These are phyloP conservation scores for Petrocephalus zakoni DNA, from an alignment of 2,113 vertebrate species.

Conservation along the genomic window DNA sequence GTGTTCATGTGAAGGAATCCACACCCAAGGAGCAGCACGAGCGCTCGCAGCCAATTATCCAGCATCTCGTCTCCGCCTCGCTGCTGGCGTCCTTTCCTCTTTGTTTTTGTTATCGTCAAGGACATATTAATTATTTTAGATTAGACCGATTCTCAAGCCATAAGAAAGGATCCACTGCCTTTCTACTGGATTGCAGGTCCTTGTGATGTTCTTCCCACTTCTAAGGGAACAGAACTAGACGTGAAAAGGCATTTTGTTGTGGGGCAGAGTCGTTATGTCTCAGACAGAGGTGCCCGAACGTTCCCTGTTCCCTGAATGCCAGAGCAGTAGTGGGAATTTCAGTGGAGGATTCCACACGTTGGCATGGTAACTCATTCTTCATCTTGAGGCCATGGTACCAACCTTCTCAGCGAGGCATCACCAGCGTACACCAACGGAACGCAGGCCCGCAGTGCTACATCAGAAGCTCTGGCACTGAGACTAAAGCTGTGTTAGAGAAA, in stretches of 20 bases:
- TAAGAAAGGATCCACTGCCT: conserved; percentile 60
- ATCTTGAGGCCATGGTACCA: background rate
- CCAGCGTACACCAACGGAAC: background rate
- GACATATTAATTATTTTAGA: conserved; percentile 75
- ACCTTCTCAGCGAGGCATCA: background rate
- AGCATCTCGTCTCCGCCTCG: conserved; percentile 55
- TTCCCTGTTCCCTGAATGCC: background rate
- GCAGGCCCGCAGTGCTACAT: background rate
- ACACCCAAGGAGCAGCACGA: conserved; percentile 56
- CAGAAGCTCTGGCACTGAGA: background rate
- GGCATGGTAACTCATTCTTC: background rate
- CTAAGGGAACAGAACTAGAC: conserved; percentile 51
- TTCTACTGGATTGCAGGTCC: conserved; percentile 51
- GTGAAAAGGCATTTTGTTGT: conserved; percentile 55
- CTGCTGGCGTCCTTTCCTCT: conserved; percentile 48
- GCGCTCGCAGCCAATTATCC: conserved; percentile 70
- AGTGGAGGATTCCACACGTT: background rate
- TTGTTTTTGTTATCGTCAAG: conserved; percentile 63
- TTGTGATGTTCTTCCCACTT: conserved; percentile 58
- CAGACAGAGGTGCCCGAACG: background rate
- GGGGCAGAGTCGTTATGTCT: conserved; percentile 57
- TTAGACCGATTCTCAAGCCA: conserved; percentile 62
- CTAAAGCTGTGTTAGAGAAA: conserved; percentile 23
- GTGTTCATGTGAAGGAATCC: conserved; percentile 59
- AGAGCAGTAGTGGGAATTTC: background rate